These are phyloP conservation scores for Hypercompe scribonia DNA, from an alignment of 2,888 invertebrate genomes.

Conservation along the genomic window DNA sequence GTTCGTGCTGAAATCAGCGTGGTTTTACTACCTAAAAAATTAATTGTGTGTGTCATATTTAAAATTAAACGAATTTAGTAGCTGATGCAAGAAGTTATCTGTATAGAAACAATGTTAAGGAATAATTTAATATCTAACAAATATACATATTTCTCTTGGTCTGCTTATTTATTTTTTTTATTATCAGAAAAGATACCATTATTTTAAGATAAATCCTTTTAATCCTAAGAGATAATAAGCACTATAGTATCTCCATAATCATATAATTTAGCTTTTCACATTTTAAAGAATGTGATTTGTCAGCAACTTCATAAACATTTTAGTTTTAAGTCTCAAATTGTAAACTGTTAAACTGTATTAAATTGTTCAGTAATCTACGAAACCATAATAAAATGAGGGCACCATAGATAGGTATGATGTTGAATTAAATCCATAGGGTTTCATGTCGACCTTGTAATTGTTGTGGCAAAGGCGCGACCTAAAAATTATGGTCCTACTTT, in stretches of 20 bases:
- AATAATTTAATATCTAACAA: neutral
- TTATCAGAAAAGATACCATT: too few relatives aligned
- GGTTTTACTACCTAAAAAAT: too few relatives aligned
- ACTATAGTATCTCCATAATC: too few relatives aligned
- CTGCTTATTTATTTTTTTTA: too few relatives aligned
- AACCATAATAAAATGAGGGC: neutral
- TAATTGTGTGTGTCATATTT: neutral
- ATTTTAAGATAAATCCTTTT: neutral
- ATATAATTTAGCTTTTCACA: too few relatives aligned
- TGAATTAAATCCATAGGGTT: conserved; percentile 41
- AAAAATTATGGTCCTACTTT: conserved; percentile 28
- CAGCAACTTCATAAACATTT: neutral
- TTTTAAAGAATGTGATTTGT: too few relatives aligned
- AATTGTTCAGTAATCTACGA: neutral
- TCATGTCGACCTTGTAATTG: conserved; percentile 38
- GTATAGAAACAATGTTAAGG: neutral
- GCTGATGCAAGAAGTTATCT: too few relatives aligned
- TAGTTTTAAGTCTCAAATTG: neutral
- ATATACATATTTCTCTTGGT: too few relatives aligned
- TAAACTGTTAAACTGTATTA: neutral
- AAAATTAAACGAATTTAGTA: neutral
- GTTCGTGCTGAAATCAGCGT: too few relatives aligned
- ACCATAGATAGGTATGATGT: conserved; percentile 16
- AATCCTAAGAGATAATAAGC: too few relatives aligned
- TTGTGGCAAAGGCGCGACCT: conserved; percentile 28